Evolutionary conservation across 35 echinoderm and acorn worm species (phyloP).

Genomic region (Anneissia japonica): DNA sequence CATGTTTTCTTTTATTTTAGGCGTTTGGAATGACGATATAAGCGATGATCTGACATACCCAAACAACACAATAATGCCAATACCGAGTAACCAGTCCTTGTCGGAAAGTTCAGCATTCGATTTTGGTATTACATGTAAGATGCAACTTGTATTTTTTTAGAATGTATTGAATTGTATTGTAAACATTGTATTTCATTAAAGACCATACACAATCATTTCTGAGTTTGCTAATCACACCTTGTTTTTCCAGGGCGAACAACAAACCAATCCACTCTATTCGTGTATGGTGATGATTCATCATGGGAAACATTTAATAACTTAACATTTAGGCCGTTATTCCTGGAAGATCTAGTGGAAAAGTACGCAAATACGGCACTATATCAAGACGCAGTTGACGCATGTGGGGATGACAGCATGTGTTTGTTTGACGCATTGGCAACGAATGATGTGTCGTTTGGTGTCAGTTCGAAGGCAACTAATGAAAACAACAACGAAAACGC

Average conservation of each 20-base stretch:
- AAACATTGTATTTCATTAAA: too few species aligned
- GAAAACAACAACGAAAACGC: slow-evolving; percentile 17
- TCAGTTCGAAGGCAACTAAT: background rate
- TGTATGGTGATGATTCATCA: background rate
- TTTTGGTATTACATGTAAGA: background rate
- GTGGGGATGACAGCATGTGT: slow-evolving; percentile 12
- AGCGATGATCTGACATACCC: slow-evolving; percentile 49
- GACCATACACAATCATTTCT: too few species aligned
- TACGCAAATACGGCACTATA: background rate
- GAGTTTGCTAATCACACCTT: too few species aligned
- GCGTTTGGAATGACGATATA: slow-evolving; percentile 78
- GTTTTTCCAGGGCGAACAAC: background rate
- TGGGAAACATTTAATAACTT: background rate
- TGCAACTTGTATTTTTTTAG: too few species aligned
- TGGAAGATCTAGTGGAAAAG: background rate
- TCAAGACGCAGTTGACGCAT: background rate
- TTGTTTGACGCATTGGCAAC: slow-evolving; percentile 40
- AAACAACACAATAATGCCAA: slow-evolving; percentile 27
- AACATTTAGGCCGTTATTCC: background rate
- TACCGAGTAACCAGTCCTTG: background rate
- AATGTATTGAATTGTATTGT: too few species aligned
- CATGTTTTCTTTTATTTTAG: slow-evolving; percentile 25
- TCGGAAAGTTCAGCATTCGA: background rate
- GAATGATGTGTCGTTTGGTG: slow-evolving; percentile 1
- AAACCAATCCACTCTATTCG: background rate